These are phyloP conservation scores for Huso huso DNA, from an alignment of 2,797 vertebrate genomes.

Conservation along the genomic window DNA sequence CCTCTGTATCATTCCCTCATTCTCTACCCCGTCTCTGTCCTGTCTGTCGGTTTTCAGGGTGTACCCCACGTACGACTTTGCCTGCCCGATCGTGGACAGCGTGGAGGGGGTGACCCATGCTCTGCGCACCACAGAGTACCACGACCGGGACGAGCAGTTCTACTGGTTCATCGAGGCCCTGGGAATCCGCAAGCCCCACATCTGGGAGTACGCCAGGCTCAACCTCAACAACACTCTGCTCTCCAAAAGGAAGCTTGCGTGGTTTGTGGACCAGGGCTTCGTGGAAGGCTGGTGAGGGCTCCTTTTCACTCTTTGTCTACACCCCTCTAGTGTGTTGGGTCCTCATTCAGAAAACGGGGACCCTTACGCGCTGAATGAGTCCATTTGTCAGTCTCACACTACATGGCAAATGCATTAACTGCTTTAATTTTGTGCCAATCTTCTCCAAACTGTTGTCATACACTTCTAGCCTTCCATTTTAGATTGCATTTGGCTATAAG, in stretches of 20 bases:
- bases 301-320: not conserved
- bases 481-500: no score
- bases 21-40: not conserved
- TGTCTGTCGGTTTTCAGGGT: constrained; percentile 48
- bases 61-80: constrained; percentile 95
- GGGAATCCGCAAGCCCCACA: constrained; percentile 81
- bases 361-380: no score
- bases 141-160: constrained; percentile 93
- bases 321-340: not conserved
- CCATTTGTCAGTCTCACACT: no score
- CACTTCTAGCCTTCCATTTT: no score
- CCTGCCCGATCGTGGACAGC: constrained; percentile 96
- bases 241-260: constrained; percentile 94
- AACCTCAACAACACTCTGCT: constrained; percentile 97
- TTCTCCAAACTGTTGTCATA: no score
- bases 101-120: constrained; percentile 93
- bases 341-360: no score
- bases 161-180: constrained; percentile 91
- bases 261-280: constrained; percentile 94
- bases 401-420: no score
- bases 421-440: no score
- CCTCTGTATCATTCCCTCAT: not conserved
- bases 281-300: constrained; percentile 89
- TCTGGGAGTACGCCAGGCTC: constrained; percentile 93
- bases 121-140: constrained; percentile 92